Percentiles rank a stretch among this genome's conserved stretches.
Conservation (phyloP, 2,113 vertebrate species). For the Periophthalmus modestus region DNA sequence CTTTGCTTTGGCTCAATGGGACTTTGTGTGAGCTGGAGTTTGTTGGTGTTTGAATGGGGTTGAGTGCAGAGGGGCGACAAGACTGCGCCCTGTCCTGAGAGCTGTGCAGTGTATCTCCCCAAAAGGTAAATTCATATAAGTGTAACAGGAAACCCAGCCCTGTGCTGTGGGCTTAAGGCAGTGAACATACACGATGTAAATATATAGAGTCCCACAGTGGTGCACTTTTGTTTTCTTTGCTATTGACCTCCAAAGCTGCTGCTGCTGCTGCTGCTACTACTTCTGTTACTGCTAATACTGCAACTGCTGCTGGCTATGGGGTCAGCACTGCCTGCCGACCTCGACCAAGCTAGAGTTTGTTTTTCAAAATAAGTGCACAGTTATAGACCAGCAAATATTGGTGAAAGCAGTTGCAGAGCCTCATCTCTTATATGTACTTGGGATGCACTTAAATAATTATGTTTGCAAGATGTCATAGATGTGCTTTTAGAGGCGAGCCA, state of each 20-base stretch:
- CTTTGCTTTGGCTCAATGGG: constrained; percentile 56
- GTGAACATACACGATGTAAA: not conserved
- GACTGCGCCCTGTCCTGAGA: constrained; percentile 55
- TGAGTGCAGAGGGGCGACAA: constrained; percentile 50
- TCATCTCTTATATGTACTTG: not conserved
- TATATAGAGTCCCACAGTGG: constrained; percentile 17
- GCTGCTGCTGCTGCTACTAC: constrained; percentile 5
- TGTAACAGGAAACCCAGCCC: constrained; percentile 71
- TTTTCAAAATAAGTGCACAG: not conserved
- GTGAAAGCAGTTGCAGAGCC: not conserved
- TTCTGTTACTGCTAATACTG: constrained; percentile 9
- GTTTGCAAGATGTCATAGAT: not conserved
- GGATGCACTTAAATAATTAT: not conserved
- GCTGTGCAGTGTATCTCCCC: constrained; percentile 50
- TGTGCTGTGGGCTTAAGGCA: constrained; percentile 6
- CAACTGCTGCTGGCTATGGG: constrained; percentile 15
- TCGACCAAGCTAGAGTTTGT: not conserved
- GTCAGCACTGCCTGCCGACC: not conserved
- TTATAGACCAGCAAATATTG: not conserved
- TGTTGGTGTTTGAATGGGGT: constrained; percentile 57
- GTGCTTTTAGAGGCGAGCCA: no score
- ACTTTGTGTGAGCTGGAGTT: constrained; percentile 60
- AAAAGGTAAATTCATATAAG: constrained; percentile 65
- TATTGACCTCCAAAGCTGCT: constrained; percentile 12
- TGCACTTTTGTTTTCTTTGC: constrained; percentile 52